A percentile compares a stretch with the other conserved stretches of the same genome.
Conservation (phyloP, 2,113 vertebrate species). For the Cynopterus brachyotis region DNA sequence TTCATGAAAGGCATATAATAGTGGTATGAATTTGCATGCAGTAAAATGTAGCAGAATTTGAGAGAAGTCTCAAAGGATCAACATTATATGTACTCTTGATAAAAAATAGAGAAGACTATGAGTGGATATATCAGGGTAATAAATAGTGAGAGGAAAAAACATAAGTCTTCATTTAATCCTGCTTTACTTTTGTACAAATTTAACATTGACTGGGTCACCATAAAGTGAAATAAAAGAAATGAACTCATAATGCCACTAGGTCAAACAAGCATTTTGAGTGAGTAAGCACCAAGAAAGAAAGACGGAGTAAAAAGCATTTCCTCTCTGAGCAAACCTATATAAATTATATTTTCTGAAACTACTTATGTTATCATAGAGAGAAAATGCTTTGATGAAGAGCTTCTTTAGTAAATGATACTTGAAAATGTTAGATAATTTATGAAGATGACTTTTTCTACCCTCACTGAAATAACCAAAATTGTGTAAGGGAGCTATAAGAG, state of each 20-base stretch:
- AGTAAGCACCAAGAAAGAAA: background rate
- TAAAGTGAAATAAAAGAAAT: background rate
- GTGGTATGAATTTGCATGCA: background rate
- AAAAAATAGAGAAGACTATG: background rate
- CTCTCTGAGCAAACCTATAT: background rate
- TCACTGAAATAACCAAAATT: conserved; percentile 1
- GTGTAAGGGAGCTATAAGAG: background rate
- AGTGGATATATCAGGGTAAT: background rate
- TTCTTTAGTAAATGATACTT: background rate
- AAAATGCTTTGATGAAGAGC: background rate
- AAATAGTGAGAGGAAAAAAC: background rate
- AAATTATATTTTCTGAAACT: background rate
- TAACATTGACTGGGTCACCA: background rate
- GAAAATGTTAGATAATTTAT: background rate
- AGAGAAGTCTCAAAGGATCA: background rate
- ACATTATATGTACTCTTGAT: background rate
- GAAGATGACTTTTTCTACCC: background rate
- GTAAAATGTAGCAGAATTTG: background rate
- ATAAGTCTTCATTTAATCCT: background rate
- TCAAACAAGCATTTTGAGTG: background rate
- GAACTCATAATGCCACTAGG: background rate
- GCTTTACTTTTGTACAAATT: background rate
- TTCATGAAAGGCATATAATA: background rate
- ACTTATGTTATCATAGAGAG: background rate
- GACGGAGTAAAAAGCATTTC: background rate